Base-by-base conservation (phyloP, 2,888 invertebrate species). In the Xestia c-nigrum region DNA sequence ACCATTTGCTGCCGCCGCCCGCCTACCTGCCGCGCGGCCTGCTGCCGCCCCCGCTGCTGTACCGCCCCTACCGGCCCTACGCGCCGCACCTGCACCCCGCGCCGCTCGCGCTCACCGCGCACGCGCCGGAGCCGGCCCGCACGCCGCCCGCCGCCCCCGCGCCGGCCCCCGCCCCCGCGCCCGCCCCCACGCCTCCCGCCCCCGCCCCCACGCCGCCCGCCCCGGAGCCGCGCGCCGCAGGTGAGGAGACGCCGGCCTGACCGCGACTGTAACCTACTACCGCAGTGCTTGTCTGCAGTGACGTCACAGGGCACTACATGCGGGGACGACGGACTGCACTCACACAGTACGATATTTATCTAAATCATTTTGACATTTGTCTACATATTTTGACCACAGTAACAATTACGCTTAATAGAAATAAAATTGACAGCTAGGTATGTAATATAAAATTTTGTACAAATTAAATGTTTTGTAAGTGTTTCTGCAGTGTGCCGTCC, bases 41-140 rank as follows among this genome's bases (percentile, higher is more conserved):
- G 73, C 93, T 92, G 77, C 93, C 94, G 87, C 93, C 96, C 89
- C 93, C 94, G 81, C 90, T 90, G 85, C 93, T 90, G 87, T 95
- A 91, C 94, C 89, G 93, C 80, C 90, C 95, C 86, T 93, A 95
- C 93, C 91, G 97, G 46, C 90, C 92, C 83, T 91, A 65, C 72
- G 43, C 43, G 64, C 64, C 87, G 57, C 78, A 75, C 78, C 83
- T 63, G 40, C 64, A 24, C 7, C 38, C 76, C 19, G 63, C 76
- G 55, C 76, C 70, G 80, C 84, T 74, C 65, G 63, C 80, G 73
- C 77, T 84, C 61, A 71, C 84, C 72, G 65, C 81, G 63, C 76
- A 47, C 50, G 24, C 74, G 43, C 67, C 65, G 19, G 52, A 64
- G 64, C 79, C 89, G 40, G 85, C 85, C 47, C 10, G 31, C 31